These are phyloP conservation scores for Oreochromis aureus DNA, from an alignment of 2,113 vertebrate genomes.

Conservation along the genomic window DNA sequence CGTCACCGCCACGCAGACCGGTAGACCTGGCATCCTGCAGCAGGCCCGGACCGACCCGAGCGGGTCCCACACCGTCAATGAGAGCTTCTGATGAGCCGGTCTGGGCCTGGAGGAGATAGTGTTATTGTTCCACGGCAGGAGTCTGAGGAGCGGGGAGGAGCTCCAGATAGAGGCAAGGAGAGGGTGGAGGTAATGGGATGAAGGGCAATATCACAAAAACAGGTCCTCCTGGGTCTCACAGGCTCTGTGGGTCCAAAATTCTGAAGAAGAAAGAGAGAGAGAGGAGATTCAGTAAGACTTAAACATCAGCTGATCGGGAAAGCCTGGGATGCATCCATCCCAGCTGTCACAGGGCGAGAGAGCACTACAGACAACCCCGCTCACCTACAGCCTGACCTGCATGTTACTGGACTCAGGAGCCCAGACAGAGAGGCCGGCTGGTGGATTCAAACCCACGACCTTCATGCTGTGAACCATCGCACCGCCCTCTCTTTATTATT, in stretches of 20 bases:
- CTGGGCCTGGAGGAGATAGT: neutral
- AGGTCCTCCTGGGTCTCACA: constrained; percentile 46
- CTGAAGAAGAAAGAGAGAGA: constrained; percentile 2
- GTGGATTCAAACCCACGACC: neutral
- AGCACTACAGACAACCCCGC: neutral
- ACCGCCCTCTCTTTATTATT: neutral
- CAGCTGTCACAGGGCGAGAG: neutral
- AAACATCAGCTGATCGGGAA: neutral
- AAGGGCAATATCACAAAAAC: constrained; percentile 23
- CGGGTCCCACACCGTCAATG: neutral
- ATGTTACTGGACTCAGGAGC: neutral
- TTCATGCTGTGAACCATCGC: neutral
- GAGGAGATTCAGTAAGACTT: accelerated
- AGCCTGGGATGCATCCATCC: neutral
- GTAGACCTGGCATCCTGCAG: constrained; percentile 50
- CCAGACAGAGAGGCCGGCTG: neutral
- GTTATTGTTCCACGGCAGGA: neutral
- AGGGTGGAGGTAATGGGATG: neutral
- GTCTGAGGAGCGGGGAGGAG: neutral
- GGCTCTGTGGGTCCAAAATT: constrained; percentile 46
- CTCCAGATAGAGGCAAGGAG: neutral
- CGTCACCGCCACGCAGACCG: constrained; percentile 17
- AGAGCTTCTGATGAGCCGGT: neutral
- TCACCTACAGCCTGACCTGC: neutral
- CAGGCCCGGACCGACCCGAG: neutral